These are phyloP conservation scores for Sialis fuliginosa DNA, from an alignment of 2,888 invertebrate species.

Conservation along the genomic window DNA sequence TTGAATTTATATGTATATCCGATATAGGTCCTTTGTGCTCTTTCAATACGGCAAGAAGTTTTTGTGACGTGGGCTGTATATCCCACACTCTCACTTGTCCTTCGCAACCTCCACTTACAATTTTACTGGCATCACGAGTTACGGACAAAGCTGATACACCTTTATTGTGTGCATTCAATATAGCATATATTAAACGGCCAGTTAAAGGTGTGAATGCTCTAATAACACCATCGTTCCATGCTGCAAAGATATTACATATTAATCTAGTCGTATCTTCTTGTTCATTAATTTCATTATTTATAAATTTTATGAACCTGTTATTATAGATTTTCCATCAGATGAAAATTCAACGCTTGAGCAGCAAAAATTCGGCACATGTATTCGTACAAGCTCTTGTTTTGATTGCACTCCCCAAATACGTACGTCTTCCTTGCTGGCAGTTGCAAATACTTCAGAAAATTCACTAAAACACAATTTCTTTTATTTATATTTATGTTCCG, in stretches of 20 bases:
- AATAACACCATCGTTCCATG: slow-evolving; percentile 71
- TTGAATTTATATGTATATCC: slow-evolving; percentile 57
- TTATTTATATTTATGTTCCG: background rate
- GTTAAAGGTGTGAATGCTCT: slow-evolving; percentile 68
- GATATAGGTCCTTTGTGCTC: slow-evolving; percentile 84
- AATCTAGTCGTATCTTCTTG: background rate
- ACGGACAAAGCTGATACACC: slow-evolving; percentile 70
- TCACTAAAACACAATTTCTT: slow-evolving; percentile 30
- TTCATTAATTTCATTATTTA: background rate
- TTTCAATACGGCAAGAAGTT: slow-evolving; percentile 57
- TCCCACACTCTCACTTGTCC: slow-evolving; percentile 80
- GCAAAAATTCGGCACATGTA: slow-evolving; percentile 72
- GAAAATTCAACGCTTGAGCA: slow-evolving; percentile 66
- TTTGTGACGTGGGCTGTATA: slow-evolving; percentile 45
- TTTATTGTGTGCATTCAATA: slow-evolving; percentile 78
- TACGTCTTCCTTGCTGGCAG: slow-evolving; percentile 68
- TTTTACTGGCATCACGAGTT: slow-evolving; percentile 45
- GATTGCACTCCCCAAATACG: slow-evolving; percentile 68
- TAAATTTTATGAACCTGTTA: slow-evolving; percentile 37
- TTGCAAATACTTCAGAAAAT: slow-evolving; percentile 73
- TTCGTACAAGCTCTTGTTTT: slow-evolving; percentile 63
- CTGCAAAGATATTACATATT: slow-evolving; percentile 17
- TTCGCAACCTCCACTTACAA: slow-evolving; percentile 82
- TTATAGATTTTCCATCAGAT: slow-evolving; percentile 60
- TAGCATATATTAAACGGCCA: slow-evolving; percentile 63